Evolutionary conservation across 2,113 vertebrate species (phyloP).

Genomic region (Brachypodius melanocephalos): DNA sequence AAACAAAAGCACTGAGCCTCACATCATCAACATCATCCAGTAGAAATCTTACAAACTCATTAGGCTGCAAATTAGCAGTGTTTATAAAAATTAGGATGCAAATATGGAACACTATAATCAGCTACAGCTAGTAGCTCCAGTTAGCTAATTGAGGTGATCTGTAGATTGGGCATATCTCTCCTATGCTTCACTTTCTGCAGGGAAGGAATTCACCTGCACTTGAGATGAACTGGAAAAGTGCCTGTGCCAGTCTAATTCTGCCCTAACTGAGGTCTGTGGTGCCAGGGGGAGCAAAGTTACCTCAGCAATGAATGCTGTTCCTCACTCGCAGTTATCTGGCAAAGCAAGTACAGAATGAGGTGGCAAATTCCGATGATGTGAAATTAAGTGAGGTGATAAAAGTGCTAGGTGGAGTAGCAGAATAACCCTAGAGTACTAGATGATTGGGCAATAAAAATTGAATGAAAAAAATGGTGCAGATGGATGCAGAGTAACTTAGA

Average conservation of each 20-base stretch:
- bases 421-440: background rate
- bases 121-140: background rate
- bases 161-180: background rate
- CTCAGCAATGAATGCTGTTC: background rate
- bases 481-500: background rate
- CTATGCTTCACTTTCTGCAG: background rate
- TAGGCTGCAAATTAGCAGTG: slow-evolving; percentile 7
- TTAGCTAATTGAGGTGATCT: background rate
- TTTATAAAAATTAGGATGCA: slow-evolving; percentile 8
- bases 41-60: background rate
- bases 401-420: background rate
- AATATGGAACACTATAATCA: background rate
- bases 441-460: background rate
- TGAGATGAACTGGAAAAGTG: background rate
- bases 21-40: background rate
- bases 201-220: background rate
- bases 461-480: background rate
- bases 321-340: background rate
- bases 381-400: background rate
- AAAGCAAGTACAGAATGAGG: background rate
- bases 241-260: background rate
- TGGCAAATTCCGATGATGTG: background rate
- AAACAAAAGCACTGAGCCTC: background rate
- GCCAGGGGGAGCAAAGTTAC: background rate
- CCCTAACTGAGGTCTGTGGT: background rate